phyloP scores from a whole-genome alignment of 2,113 vertebrate species.

The Budorcas taxicolor region DNA sequence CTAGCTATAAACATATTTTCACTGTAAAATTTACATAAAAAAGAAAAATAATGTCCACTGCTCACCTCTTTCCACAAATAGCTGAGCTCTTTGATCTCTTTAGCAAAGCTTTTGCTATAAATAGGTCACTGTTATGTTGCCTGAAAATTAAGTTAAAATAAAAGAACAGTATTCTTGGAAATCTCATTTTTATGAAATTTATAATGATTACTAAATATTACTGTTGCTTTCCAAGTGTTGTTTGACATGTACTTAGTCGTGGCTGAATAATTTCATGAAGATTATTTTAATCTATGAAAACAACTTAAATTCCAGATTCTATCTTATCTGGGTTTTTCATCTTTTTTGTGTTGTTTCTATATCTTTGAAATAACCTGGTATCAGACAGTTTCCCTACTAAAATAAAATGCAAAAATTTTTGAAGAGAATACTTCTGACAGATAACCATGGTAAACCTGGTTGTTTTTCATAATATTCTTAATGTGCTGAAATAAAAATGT shows the following conservation, averaged over 20 bases:
- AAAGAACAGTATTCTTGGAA: background rate
- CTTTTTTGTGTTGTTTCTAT: slow-evolving; percentile 46
- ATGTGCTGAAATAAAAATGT: slow-evolving; percentile 56
- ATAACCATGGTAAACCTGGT: slow-evolving; percentile 21
- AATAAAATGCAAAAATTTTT: slow-evolving; percentile 63
- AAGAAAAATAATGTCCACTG: background rate
- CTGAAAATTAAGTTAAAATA: slow-evolving; percentile 33
- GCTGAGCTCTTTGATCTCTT: background rate
- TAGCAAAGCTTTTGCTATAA: background rate
- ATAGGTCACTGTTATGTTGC: background rate
- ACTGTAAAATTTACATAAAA: background rate
- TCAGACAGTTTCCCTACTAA: background rate
- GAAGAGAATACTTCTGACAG: slow-evolving; percentile 52
- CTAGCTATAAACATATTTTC: background rate
- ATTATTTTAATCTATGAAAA: background rate
- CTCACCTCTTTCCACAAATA: background rate
- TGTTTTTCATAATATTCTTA: slow-evolving; percentile 62
- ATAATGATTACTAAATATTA: background rate
- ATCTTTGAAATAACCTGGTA: slow-evolving; percentile 59
- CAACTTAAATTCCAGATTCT: background rate
- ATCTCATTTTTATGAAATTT: background rate
- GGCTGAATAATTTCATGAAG: background rate
- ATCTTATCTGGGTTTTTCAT: background rate
- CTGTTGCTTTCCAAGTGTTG: background rate
- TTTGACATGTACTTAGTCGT: background rate